Conservation (phyloP, 2,113 vertebrate species). For the Micromys minutus region DNA sequence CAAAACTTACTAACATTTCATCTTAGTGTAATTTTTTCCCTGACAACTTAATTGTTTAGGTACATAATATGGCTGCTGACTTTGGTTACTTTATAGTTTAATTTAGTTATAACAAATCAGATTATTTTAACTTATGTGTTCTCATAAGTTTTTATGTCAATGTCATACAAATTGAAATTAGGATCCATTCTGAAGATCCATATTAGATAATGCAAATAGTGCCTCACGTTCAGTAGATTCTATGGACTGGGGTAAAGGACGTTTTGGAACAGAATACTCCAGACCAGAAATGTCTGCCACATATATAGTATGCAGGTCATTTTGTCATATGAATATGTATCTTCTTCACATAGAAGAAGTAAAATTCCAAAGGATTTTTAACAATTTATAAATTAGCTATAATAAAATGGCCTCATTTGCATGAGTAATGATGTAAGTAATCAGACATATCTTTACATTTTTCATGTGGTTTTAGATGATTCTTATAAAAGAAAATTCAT, state of each 20-base stretch:
- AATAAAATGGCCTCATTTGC: slow-evolving; percentile 39
- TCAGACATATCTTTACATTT: slow-evolving; percentile 2
- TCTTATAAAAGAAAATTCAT: not conserved
- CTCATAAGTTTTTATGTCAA: not conserved
- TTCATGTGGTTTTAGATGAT: not conserved
- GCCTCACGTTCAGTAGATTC: not conserved
- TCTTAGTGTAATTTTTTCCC: not conserved
- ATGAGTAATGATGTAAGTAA: not conserved
- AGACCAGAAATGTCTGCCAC: not conserved
- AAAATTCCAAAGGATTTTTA: not conserved
- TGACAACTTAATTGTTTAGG: not conserved
- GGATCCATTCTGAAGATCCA: not conserved
- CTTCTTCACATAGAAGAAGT: not conserved
- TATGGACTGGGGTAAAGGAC: not conserved
- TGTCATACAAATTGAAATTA: not conserved
- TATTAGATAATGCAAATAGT: not conserved
- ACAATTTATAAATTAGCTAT: slow-evolving; percentile 38
- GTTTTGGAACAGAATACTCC: not conserved
- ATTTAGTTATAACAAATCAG: slow-evolving; percentile 27
- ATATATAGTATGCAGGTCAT: not conserved
- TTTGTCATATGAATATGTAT: not conserved
- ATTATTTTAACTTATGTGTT: slow-evolving; percentile 13
- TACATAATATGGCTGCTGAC: not conserved
- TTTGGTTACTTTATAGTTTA: slow-evolving; percentile 16
- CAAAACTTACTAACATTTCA: slow-evolving; percentile 24